Evolutionary conservation across 1,140 invertebrate species (phyloP).

Genomic region (Nomia melanderi): DNA sequence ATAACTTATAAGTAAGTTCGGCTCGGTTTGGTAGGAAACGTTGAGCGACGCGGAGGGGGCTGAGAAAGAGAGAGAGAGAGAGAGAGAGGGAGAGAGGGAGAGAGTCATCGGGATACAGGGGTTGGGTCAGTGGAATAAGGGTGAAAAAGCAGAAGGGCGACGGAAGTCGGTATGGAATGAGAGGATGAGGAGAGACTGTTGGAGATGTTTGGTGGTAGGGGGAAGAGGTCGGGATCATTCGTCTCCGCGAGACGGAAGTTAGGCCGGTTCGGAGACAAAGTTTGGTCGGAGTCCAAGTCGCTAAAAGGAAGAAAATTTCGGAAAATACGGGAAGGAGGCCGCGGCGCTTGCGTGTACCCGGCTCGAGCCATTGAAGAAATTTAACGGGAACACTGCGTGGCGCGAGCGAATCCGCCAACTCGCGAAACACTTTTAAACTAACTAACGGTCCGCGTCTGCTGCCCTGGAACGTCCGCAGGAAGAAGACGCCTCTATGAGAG

Average conservation of each 20-base stretch:
- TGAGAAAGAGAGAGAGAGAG: too few species aligned
- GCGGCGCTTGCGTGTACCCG: constrained; percentile 32
- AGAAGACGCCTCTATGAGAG: constrained; percentile 24
- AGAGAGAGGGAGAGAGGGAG: too few species aligned
- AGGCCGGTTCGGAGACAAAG: constrained; percentile 67
- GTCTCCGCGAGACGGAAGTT: constrained; percentile 73
- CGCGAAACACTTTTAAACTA: constrained; percentile 63
- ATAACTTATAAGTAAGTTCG: constrained; percentile 75
- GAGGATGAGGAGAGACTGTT: constrained; percentile 43
- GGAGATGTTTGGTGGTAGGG: constrained; percentile 23
- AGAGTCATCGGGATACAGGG: constrained; percentile 25
- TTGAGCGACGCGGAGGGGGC: too few species aligned
- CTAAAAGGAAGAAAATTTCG: constrained; percentile 74
- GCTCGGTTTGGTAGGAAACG: constrained; percentile 34
- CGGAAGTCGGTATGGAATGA: constrained; percentile 52
- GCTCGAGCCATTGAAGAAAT: constrained; percentile 61
- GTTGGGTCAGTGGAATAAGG: constrained; percentile 55
- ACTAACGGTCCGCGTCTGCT: constrained; percentile 47
- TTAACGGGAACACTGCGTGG: constrained; percentile 49
- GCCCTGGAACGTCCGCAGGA: constrained; percentile 45
- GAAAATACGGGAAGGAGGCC: constrained; percentile 62
- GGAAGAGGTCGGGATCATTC: constrained; percentile 64
- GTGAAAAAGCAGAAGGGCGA: constrained; percentile 68
- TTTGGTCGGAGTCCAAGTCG: constrained; percentile 73
- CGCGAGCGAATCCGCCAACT: constrained; percentile 47